Evolutionary conservation across 23 tunicate genomes (phyloP).

Genomic region (Halocynthia aurantium): DNA sequence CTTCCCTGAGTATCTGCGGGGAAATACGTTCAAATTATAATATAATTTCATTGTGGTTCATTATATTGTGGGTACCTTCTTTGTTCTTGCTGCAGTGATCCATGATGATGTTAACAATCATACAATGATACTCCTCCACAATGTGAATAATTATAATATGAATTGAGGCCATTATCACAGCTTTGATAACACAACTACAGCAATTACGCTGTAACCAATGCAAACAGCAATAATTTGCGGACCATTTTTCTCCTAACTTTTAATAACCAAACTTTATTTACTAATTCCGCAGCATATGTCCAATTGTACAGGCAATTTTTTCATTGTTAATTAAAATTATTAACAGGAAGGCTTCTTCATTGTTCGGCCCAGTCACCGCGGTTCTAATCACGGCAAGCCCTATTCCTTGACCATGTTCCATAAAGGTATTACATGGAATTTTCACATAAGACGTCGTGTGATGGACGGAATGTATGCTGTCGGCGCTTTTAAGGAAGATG

Average conservation of each 20-base stretch:
- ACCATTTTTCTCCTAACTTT: no score
- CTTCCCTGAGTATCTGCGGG: not conserved
- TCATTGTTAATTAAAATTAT: not conserved
- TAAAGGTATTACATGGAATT: conserved; percentile 47
- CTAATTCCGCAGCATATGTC: not conserved
- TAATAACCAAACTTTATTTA: not conserved
- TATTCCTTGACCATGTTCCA: conserved; percentile 72
- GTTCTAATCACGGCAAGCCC: conserved; percentile 36
- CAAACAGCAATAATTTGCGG: no score
- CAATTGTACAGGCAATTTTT: not conserved
- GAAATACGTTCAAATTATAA: not conserved
- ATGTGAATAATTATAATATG: not conserved
- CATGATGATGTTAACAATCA: not conserved
- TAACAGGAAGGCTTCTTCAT: conserved; percentile 79
- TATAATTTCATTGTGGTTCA: not conserved
- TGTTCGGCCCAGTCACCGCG: conserved; percentile 52
- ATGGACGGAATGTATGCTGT: conserved; percentile 58
- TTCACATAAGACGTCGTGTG: conserved; percentile 60
- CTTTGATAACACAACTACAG: no score
- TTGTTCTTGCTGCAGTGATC: not conserved
- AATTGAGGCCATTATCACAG: no score
- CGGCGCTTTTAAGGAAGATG: conserved; percentile 57
- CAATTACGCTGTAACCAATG: no score
- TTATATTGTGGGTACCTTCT: not conserved
- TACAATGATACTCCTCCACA: not conserved